Base-by-base conservation (phyloP, 2,113 vertebrate genomes). In the Chaetura pelagica region DNA sequence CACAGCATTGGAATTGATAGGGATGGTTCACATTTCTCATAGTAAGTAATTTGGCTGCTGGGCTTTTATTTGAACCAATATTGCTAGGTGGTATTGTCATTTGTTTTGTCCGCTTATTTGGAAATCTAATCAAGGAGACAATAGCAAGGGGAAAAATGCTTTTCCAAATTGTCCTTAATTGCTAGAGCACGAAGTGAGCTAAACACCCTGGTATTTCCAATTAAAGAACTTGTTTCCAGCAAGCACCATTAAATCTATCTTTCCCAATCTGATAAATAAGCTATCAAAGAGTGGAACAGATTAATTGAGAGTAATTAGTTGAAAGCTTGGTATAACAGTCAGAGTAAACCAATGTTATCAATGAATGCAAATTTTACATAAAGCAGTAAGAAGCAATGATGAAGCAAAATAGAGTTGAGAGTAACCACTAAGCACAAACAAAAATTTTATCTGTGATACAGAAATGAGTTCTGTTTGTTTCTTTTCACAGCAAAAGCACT, bases 91-190 rank as follows among this genome's bases (percentile, higher is more conserved):
- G 97, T 97, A 97, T 98, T 98, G 98, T 99, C 98, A 98, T 99
- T 99, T 99, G 98, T 98, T 97, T 98, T 97, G 93, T 97, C 97
- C 98, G 96, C 97, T 98, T 97, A 96, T 98, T 98, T 96, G 97
- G 98, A 98, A 99, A 99, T 98, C 98, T 99, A 99, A 98, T 99
- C 99, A 98, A 97, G 96, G 90, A 98, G 97, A 98, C 98, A 98
- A 98, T 98, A 98, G 98, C 97, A 98, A 93, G 55, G 95, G 95
- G 95, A 97, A 98, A 97, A 98, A 98, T 96, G 86, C 95, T 97
- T 98, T 97, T 97, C 97, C 97, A 98, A 98, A 99, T 99, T 99
- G 98, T 98, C 98, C 98, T 99, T 99, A 99, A 99, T 99, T 99
- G 98, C 98, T 97, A 51, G 96, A 98, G 96, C 97, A 98, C 95